Base-by-base conservation (phyloP, 2,888 invertebrate species). In the Ornithoptera priamus region DNA sequence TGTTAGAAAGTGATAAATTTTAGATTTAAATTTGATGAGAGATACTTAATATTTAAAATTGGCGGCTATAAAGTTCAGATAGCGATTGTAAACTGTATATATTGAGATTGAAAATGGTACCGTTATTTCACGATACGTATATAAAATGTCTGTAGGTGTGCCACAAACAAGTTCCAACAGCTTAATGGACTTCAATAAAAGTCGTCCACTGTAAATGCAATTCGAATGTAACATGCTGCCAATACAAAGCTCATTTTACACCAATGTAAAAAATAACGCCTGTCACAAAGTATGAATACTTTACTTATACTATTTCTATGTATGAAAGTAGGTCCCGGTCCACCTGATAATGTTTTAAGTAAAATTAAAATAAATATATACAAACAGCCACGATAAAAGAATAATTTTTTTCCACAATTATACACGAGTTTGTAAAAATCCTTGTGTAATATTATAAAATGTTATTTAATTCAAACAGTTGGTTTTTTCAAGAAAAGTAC, bases 111-210 rank as follows among this genome's bases (percentile, higher is more conserved):
- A 46, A 63, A 53, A 56, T 60, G 20, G 61, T 71, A 22, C 70
- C 70, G 70, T 71, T 71, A 71, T 56, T 61, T 67, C n/a, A 50
- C 61, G 57, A 64, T 67, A 68, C 67, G 57, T 67, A 65, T 71
- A 67, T 67, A 46, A 67, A 62, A 67, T n/a, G 57, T 58, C 60
- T 65, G 61, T 65, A 61, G 63, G 67, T 67, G 57, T 42, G 65
- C 67, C 65, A 62, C 70, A 65, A 67, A 71, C 70, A 71, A 64
- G 70, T 71, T 71, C 61, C 64, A 60, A 56, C 66, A 15, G 62
- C 67, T 67, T 71, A 71, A 71, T 67, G 67, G 70, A 59, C 57
- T 42, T 53, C 36, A 61, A 71, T 71, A 70, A 67, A 71, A 65
- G 64, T 65, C 67, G 67, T 62, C 59, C 59, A 63, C 36, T 42